Conservation (phyloP, 2,888 invertebrate genomes). For the Sylvicola cinctus region DNA sequence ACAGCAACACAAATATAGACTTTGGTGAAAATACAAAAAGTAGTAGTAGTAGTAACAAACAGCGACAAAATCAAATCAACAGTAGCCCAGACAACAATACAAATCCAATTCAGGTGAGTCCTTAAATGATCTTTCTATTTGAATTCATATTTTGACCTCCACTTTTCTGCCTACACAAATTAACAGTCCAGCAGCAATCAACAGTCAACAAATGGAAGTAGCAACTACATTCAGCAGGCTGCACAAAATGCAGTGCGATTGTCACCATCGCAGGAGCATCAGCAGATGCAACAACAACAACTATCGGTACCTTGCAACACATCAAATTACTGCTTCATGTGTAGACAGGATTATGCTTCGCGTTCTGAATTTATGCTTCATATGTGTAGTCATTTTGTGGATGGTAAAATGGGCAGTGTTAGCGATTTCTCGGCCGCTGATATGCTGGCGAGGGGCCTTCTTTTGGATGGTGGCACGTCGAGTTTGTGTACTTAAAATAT, state of each 20-base stretch:
- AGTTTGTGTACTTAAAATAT: too few relatives aligned
- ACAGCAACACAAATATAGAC: conserved; percentile 1
- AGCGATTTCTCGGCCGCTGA: conserved; percentile 9
- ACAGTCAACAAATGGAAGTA: conserved; percentile 7
- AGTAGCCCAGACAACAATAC: too few relatives aligned
- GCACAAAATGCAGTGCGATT: conserved; percentile 5
- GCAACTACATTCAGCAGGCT: conserved; percentile 10
- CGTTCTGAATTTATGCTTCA: conserved; percentile 50
- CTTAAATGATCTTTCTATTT: too few relatives aligned
- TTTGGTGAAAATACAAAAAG: neutral
- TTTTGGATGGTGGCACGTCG: too few relatives aligned
- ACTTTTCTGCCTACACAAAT: too few relatives aligned
- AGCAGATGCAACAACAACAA: conserved; percentile 7
- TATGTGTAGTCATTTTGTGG: conserved; percentile 38
- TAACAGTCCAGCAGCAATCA: too few relatives aligned
- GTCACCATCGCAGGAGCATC: conserved; percentile 6
- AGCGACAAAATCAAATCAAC: too few relatives aligned
- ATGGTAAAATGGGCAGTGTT: conserved; percentile 11
- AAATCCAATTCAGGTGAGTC: too few relatives aligned
- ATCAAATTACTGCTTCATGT: conserved; percentile 36
- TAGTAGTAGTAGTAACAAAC: neutral
- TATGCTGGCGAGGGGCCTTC: too few relatives aligned
- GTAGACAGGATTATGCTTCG: conserved; percentile 40
- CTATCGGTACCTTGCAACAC: conserved; percentile 10
- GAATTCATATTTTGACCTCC: too few relatives aligned